phyloP scores from a whole-genome alignment of 1,140 invertebrate genomes.

The Caenorhabditis remanei region DNA sequence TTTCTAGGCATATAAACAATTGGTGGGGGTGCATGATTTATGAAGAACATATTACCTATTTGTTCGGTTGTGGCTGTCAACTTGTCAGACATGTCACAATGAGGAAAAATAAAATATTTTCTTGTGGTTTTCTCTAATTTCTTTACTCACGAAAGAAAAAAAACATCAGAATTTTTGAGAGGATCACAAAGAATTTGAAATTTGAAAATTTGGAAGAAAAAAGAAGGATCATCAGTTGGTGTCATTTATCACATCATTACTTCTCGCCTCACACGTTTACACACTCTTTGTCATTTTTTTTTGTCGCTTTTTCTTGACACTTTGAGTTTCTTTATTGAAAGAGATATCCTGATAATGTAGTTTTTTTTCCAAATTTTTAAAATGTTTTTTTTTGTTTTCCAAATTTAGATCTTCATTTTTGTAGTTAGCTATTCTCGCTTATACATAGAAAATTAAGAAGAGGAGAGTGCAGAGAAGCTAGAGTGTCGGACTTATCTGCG shows the following conservation, averaged over 20 bases:
- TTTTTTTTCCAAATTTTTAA: too few species aligned
- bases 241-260: slow-evolving; percentile 22
- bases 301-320: neutral
- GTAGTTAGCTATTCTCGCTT: too few species aligned
- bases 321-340: too few species aligned
- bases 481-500: too few species aligned
- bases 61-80: slow-evolving; percentile 3
- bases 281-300: slow-evolving; percentile 12
- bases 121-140: too few species aligned
- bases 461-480: too few species aligned
- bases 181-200: neutral
- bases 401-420: too few species aligned
- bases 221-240: neutral
- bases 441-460: too few species aligned
- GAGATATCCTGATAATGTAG: too few species aligned
- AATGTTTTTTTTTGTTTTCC: too few species aligned
- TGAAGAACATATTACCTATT: slow-evolving; percentile 17
- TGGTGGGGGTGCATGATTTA: slow-evolving; percentile 1
- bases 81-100: slow-evolving; percentile 3
- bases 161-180: neutral
- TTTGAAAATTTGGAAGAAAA: neutral
- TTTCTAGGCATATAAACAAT: neutral
- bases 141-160: neutral
- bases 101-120: too few species aligned
- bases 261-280: slow-evolving; percentile 1